A percentile compares a stretch with the other conserved stretches of the same genome.
Conservation (phyloP, 2,888 invertebrate genomes). For the Anorthoa munda region DNA sequence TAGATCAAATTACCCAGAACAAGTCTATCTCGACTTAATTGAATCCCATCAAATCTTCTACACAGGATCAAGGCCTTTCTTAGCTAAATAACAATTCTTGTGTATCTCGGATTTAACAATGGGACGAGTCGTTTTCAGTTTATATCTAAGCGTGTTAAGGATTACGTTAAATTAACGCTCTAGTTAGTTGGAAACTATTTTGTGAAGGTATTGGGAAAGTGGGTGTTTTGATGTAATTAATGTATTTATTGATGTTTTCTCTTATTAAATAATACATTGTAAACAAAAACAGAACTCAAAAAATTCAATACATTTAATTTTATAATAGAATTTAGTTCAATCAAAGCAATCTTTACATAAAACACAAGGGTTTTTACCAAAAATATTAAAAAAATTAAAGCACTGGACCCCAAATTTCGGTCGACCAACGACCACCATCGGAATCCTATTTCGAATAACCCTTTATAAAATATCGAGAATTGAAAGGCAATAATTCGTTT, state of each 20-base stretch:
- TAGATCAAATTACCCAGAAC: constrained; percentile 46
- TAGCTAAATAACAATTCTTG: constrained; percentile 46
- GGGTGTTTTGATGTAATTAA: not conserved
- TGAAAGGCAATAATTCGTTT: not conserved
- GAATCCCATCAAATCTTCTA: constrained; percentile 58
- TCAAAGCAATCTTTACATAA: no score
- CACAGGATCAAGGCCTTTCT: constrained; percentile 36
- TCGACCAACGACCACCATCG: not conserved
- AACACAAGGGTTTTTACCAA: not conserved
- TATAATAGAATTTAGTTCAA: not conserved
- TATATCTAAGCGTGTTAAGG: constrained; percentile 7
- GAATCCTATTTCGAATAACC: not conserved
- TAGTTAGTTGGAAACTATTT: not conserved
- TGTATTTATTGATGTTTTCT: no score
- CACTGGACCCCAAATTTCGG: not conserved
- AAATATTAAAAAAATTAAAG: not conserved
- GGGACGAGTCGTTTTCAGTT: constrained; percentile 15
- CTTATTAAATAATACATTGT: no score
- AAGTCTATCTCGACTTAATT: constrained; percentile 57
- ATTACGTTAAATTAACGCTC: constrained; percentile 16
- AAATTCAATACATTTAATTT: not conserved
- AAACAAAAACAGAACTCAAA: no score
- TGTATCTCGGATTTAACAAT: constrained; percentile 38
- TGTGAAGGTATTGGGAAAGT: not conserved
- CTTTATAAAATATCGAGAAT: not conserved